phyloP scores from a whole-genome alignment of 2,797 vertebrate species.

The Nannoperca australis region DNA sequence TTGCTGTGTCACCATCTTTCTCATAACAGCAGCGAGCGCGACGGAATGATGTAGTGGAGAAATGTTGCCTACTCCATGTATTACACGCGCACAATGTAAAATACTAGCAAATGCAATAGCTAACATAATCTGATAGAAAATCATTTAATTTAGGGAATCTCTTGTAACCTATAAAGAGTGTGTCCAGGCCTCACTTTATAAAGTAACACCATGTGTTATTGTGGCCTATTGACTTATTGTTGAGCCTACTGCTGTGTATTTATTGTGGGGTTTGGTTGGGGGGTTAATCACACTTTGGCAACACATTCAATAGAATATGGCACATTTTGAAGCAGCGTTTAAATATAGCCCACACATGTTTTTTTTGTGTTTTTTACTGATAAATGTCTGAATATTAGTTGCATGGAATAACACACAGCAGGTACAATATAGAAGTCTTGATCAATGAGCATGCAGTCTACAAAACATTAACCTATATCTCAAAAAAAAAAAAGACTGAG shows the following conservation, averaged over 20 bases:
- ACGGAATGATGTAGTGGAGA: slow-evolving; percentile 57
- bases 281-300: neutral
- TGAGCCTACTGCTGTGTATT: neutral
- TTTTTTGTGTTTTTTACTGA: slow-evolving; percentile 7
- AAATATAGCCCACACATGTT: neutral
- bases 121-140: neutral
- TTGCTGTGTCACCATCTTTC: slow-evolving; percentile 74
- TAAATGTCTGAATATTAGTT: neutral
- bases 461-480: slow-evolving; percentile 6
- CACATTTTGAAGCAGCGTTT: neutral
- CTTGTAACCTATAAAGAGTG: neutral
- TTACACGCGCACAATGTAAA: slow-evolving; percentile 25
- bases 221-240: neutral
- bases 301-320: neutral
- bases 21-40: slow-evolving; percentile 41
- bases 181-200: slow-evolving; percentile 9
- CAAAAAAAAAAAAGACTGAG: neutral
- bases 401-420: neutral
- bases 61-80: slow-evolving; percentile 37
- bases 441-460: neutral
- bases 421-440: neutral
- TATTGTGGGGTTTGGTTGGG: neutral
- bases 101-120: slow-evolving; percentile 10
- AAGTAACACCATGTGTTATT: slow-evolving; percentile 18
- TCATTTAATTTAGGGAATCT: neutral